Conservation (phyloP, 1,140 invertebrate species). For the Drosophila saltans region DNA sequence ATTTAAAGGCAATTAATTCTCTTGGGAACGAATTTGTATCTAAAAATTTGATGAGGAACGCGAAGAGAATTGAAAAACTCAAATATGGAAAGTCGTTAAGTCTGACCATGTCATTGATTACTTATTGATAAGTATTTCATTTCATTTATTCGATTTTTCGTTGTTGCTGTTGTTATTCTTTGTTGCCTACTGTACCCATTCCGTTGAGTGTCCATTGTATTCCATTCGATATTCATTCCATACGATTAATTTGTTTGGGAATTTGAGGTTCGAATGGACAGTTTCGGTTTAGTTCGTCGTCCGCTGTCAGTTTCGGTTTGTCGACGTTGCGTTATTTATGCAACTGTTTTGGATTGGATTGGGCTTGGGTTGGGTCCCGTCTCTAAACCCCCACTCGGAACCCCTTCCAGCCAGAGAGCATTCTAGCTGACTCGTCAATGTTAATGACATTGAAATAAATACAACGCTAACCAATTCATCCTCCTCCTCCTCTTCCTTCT, state of each 20-base stretch:
- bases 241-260: constrained; percentile 70
- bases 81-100: constrained; percentile 42
- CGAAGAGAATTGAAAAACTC: constrained; percentile 29
- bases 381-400: background rate
- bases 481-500: constrained; percentile 12
- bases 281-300: constrained; percentile 17
- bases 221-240: constrained; percentile 73
- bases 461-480: constrained; percentile 7
- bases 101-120: constrained; percentile 53
- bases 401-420: constrained; percentile 30
- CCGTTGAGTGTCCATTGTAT: constrained; percentile 9
- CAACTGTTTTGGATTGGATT: constrained; percentile 41
- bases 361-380: background rate
- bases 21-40: constrained; percentile 41
- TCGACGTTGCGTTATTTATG: constrained; percentile 64
- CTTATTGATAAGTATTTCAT: constrained; percentile 46
- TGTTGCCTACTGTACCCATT: constrained; percentile 55
- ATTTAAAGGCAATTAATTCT: constrained; percentile 58
- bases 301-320: constrained; percentile 59
- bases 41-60: constrained; percentile 59
- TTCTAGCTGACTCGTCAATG: constrained; percentile 61
- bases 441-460: constrained; percentile 72
- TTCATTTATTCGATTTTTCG: constrained; percentile 10
- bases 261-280: constrained; percentile 46
- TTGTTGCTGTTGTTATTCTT: constrained; percentile 25